Percentiles rank a stretch among this genome's conserved stretches.
Conservation (phyloP, 1,140 invertebrate species). For the Drosophila saltans region DNA sequence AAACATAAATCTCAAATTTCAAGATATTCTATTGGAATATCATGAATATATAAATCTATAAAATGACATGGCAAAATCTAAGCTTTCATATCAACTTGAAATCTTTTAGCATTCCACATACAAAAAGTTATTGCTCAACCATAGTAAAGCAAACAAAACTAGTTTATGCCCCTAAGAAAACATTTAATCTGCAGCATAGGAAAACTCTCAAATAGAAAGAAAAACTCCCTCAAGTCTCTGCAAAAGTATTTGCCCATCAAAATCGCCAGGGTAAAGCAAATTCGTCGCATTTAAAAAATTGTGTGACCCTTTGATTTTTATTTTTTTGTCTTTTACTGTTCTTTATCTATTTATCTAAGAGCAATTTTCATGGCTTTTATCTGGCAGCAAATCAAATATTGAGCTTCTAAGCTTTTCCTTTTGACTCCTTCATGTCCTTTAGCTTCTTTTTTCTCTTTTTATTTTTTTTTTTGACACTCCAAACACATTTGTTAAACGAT, state of each 20-base stretch:
- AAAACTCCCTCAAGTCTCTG: not conserved
- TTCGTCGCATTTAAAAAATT: not conserved
- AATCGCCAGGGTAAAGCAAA: not conserved
- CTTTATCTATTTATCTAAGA: slow-evolving; percentile 46
- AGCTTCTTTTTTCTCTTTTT: not conserved
- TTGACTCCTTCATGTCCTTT: not conserved
- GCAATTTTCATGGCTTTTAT: slow-evolving; percentile 53
- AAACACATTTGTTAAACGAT: slow-evolving; percentile 52
- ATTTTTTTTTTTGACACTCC: slow-evolving; percentile 7
- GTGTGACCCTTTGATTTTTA: not conserved
- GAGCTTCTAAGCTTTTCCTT: slow-evolving; percentile 46
- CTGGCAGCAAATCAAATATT: slow-evolving; percentile 50
- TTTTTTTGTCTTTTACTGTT: slow-evolving; percentile 17
- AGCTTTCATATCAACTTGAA: no score
- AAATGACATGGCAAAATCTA: no score
- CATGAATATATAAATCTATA: no score
- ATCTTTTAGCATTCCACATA: no score
- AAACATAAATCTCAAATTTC: no score
- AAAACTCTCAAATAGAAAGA: no score
- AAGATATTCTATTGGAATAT: no score
- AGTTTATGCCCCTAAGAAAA: no score
- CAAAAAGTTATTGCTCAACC: no score
- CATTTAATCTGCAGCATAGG: no score
- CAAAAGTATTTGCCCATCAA: not conserved
- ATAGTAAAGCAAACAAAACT: no score